Conservation (phyloP, 2,113 vertebrate genomes). For the Diadophis punctatus region DNA sequence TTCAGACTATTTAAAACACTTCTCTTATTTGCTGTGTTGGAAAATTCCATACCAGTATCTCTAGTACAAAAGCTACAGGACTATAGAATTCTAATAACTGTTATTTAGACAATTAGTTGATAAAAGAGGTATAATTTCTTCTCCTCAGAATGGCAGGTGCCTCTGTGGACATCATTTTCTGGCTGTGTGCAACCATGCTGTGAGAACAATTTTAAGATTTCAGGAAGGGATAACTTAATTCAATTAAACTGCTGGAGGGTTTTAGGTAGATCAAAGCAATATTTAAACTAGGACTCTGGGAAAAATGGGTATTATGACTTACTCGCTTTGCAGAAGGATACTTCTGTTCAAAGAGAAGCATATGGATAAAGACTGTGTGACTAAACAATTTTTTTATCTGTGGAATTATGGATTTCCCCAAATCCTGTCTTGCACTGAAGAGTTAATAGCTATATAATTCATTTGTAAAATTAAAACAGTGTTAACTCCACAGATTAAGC, state of each 20-base stretch:
- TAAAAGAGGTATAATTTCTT: conserved; percentile 18
- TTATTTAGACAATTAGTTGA: neutral
- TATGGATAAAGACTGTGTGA: conserved; percentile 13
- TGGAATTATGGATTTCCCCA: neutral
- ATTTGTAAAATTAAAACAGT: neutral
- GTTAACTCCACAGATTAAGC: neutral
- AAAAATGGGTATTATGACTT: neutral
- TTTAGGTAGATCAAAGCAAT: conserved; percentile 29
- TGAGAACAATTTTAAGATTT: neutral
- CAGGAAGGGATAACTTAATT: neutral
- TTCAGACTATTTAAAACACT: conserved; percentile 31
- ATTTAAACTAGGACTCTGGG: neutral
- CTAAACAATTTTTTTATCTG: neutral
- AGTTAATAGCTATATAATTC: neutral
- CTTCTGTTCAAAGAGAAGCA: neutral
- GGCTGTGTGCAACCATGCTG: neutral
- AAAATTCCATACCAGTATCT: conserved; percentile 16
- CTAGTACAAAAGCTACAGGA: neutral
- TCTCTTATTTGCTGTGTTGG: neutral
- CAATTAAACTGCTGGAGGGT: neutral
- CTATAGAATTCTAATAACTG: neutral
- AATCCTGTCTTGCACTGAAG: neutral
- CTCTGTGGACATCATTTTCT: fast-evolving
- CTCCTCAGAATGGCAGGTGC: neutral
- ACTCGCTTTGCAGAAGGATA: neutral